These are phyloP conservation scores for Heliconius ethilla DNA, from an alignment of 2,888 invertebrate genomes.

Conservation along the genomic window DNA sequence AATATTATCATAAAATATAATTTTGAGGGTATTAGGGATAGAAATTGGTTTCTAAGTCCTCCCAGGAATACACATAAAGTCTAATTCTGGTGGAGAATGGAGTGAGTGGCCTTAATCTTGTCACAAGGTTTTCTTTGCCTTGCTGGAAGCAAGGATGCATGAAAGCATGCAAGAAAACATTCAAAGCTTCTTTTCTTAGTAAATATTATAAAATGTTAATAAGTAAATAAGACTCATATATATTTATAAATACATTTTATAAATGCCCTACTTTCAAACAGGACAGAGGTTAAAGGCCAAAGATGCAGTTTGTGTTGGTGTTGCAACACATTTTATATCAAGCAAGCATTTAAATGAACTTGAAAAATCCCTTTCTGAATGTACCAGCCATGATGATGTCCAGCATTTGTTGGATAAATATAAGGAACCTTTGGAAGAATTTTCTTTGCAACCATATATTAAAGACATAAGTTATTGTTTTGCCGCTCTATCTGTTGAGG, in stretches of 20 bases:
- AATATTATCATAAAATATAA: no score
- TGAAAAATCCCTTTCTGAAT: conserved; percentile 83
- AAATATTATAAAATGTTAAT: not conserved
- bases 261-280: conserved; percentile 43
- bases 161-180: no score
- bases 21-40: no score
- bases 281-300: conserved; percentile 84
- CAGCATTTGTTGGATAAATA: conserved; percentile 83
- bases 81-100: no score
- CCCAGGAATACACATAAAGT: no score
- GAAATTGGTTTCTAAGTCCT: no score
- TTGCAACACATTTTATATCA: conserved; percentile 94
- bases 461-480: conserved; percentile 91
- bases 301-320: conserved; percentile 92
- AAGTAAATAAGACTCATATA: not conserved
- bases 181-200: not conserved
- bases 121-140: no score
- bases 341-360: conserved; percentile 84
- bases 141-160: no score
- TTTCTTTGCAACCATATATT: conserved; percentile 85
- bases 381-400: conserved; percentile 76
- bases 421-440: conserved; percentile 83
- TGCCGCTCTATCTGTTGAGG: conserved; percentile 87
- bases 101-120: no score
- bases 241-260: not conserved